Evolutionary conservation across 92 coral and sea anemone genomes (phyloP).

Genomic region (Palythoa heliodiscus): DNA sequence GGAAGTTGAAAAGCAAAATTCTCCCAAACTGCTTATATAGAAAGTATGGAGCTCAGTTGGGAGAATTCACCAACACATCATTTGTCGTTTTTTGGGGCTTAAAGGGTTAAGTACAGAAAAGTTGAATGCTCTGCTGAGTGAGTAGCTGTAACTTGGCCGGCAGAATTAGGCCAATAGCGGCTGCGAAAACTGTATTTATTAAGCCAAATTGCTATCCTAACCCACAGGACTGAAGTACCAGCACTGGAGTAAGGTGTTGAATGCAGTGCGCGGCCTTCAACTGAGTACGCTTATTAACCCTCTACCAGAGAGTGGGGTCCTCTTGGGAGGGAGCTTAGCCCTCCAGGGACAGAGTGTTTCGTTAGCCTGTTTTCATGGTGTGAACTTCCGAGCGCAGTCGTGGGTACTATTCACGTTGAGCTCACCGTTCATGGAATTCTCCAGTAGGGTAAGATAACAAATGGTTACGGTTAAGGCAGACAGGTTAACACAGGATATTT

Average conservation of each 20-base stretch:
- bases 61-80: no score
- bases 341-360: slow-evolving; percentile 86
- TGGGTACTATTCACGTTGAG: slow-evolving; percentile 91
- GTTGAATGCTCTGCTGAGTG: no score
- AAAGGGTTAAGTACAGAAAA: no score
- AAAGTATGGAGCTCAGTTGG: no score
- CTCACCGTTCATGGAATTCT: slow-evolving; percentile 78
- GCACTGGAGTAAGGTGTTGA: slow-evolving; percentile 97
- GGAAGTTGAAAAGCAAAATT: no score
- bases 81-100: no score
- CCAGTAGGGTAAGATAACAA: slow-evolving; percentile 68
- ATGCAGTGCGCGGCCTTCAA: slow-evolving; percentile 78
- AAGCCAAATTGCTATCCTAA: background rate
- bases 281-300: slow-evolving; percentile 76
- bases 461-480: background rate
- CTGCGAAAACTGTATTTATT: no score
- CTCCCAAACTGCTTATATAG: no score
- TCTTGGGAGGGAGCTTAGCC: slow-evolving; percentile 87
- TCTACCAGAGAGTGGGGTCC: slow-evolving; percentile 90
- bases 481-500: background rate
- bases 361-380: slow-evolving; percentile 96
- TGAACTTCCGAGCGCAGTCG: slow-evolving; percentile 97
- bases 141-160: no score
- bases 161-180: no score
- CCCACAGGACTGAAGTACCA: slow-evolving; percentile 90